Evolutionary conservation across 2,797 vertebrate species (phyloP).

Genomic region (Phyllotis vaccarum): DNA sequence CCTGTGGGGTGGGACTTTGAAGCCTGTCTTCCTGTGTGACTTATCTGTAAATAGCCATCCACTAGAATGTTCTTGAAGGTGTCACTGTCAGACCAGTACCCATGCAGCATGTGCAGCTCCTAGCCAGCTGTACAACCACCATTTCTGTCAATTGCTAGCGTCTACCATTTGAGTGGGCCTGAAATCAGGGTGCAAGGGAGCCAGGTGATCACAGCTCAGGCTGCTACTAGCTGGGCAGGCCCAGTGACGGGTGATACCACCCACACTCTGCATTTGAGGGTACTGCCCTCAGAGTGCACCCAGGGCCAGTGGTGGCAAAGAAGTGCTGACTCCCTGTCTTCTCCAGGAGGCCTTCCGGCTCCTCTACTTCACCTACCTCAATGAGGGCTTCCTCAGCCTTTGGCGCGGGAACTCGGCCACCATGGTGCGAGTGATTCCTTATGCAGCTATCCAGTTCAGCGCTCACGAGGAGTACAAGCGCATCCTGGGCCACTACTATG

Average conservation of each 20-base stretch:
- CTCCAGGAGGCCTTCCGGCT: slow-evolving; percentile 95
- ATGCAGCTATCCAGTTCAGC: slow-evolving; percentile 99
- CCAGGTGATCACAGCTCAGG: neutral
- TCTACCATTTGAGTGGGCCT: neutral
- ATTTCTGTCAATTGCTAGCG: neutral
- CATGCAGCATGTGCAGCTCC: neutral
- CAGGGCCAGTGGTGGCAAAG: neutral
- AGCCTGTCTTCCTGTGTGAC: too few species aligned
- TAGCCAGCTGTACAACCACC: neutral
- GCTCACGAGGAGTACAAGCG: slow-evolving; percentile 97
- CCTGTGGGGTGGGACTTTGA: neutral
- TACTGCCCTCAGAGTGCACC: neutral
- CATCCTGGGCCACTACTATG: slow-evolving; percentile 94
- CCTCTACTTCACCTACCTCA: slow-evolving; percentile 96
- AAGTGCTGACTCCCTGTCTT: neutral
- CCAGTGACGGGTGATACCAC: neutral
- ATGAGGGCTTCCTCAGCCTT: slow-evolving; percentile 96
- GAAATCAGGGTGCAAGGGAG: neutral
- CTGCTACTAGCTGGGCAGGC: neutral
- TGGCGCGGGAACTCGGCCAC: slow-evolving; percentile 99
- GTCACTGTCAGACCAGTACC: neutral
- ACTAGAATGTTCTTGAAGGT: neutral
- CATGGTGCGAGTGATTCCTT: slow-evolving; percentile 98
- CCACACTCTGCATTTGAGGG: neutral
- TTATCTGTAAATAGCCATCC: too few species aligned